Base-by-base conservation (phyloP, 1,140 invertebrate species). In the Carposina sasakii region DNA sequence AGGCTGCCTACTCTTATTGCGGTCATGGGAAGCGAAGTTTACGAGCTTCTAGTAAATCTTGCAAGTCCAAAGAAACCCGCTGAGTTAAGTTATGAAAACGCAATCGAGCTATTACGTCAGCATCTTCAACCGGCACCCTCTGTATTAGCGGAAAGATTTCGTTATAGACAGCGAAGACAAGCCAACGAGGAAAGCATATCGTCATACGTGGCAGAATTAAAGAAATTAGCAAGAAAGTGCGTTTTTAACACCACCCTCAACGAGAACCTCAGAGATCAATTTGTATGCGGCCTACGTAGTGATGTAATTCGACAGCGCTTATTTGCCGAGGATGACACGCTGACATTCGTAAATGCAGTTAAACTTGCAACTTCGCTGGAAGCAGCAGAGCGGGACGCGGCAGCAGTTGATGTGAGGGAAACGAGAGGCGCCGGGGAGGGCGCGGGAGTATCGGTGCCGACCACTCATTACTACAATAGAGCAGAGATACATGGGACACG, bases 201-300 rank as follows among this genome's bases (percentile, higher is more conserved):
- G n/a, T 13, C 40, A 9, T 49, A 40, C 36, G 22, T 41, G 20
- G 28, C 36, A 2, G 37, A 49, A 15, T 20, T 49, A 17, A 49
- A 49, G 20, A 49, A 41, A 12, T 3, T 39, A 15, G 6, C 47
- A 1, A 17, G 23, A 41, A 16, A 15, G 10, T 49, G 47, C 41
- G 36, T 41, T n/a, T 49, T 49, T 22, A 16, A 19, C n/a, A 2
- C 47, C 1, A 15, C 1, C 2, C 17, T 49, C 10, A 28, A 49
- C 10, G 47, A 49, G 8, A 49, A 41, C 15, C 23, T 49, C 12
- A 21, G 47, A 2, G 47, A 49, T 33, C 47, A 41, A 40, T 41
- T 49, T 17, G 47, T 49, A 9, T 49, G 47, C 41, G 47, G 47
- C 8, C 8, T 41, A 12, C n/a, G 16, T 3, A 49, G 37, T 16